Conservation (phyloP, 2,113 vertebrate genomes). For the Gallinago undulata region DNA sequence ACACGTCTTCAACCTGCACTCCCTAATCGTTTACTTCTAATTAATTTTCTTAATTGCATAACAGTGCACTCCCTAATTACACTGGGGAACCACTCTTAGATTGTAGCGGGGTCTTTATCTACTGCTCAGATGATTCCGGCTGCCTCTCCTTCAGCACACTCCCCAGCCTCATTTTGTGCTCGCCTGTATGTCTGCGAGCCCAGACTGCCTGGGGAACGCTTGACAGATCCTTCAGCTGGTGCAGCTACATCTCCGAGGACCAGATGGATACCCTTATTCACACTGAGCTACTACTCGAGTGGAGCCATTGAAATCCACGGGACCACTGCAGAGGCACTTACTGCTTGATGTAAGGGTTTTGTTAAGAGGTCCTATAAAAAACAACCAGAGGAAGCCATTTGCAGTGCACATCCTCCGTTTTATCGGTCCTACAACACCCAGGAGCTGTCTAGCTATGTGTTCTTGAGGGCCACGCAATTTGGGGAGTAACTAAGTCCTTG, state of each 20-base stretch:
- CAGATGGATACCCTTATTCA: background rate
- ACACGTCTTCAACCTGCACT: background rate
- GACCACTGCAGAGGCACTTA: background rate
- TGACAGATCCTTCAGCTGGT: constrained; percentile 16
- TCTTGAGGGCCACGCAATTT: background rate
- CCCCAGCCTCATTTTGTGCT: background rate
- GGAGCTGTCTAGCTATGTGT: background rate
- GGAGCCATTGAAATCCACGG: background rate
- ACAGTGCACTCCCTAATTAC: constrained; percentile 60
- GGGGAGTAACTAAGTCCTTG: background rate
- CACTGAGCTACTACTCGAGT: background rate
- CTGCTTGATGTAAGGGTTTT: background rate
- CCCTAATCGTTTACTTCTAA: constrained; percentile 28
- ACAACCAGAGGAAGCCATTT: background rate
- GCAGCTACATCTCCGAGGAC: background rate
- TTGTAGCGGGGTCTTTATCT: constrained; percentile 24
- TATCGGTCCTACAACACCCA: background rate
- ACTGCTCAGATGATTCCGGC: constrained; percentile 11
- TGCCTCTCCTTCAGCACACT: background rate
- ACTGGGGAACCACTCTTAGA: background rate
- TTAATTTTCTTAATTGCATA: constrained; percentile 71
- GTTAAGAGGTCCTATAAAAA: background rate
- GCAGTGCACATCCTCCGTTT: background rate
- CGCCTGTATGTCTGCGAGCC: background rate
- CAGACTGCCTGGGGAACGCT: constrained; percentile 4